Evolutionary conservation across 2,113 vertebrate species (phyloP), one percentile per base, ranked within the genome.

Genomic region (Protobothrops mucrosquamatus): DNA sequence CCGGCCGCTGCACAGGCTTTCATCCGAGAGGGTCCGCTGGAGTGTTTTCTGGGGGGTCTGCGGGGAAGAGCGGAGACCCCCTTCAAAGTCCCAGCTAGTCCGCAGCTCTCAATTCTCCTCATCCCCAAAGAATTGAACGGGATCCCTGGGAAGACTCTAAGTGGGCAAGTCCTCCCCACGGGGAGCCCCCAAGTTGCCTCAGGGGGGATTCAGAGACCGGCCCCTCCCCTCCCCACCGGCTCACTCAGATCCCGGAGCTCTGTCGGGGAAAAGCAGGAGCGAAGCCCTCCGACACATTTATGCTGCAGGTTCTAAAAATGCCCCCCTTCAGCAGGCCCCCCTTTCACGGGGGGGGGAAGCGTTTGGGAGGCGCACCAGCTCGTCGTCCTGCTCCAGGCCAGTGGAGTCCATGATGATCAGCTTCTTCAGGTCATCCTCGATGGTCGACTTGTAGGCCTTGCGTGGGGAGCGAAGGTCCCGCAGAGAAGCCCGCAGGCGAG

Each of bases 351-450:
- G 6, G 6, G 2, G 69, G 69, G 20, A 20, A 15, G 69, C 0
- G n/a, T n/a, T n/a, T 3, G 10, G 69, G n/a, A n/a, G 15, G n/a
- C 15, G 34, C 74, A 97, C 97, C 48, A 94, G 92, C 0, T 98
- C 98, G 88, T 97, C 95, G 34, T 98, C 98, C 3, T 97, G 97
- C 85, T 99, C 98, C 0, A 95, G 95, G 0, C 95, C 94, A 0
- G 97, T 95, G 95, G 96, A 97, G 97, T 99, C 99, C 98, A 99
- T 98, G 96, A 99, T 98, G 94, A 99, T 99, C 61, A 99, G 98
- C 61, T 98, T 99, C 96, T 99, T 99, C 92, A 99, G 97, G 95
- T 99, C 99, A 0, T 99, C 99, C 94, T 99, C 99, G 0, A 99
- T 98, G 95, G 98, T 99, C 88, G 98, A 99, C 94, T 99, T 99